These are phyloP conservation scores for Leptopilina syphax DNA, from an alignment of 2,888 invertebrate genomes.

Conservation along the genomic window DNA sequence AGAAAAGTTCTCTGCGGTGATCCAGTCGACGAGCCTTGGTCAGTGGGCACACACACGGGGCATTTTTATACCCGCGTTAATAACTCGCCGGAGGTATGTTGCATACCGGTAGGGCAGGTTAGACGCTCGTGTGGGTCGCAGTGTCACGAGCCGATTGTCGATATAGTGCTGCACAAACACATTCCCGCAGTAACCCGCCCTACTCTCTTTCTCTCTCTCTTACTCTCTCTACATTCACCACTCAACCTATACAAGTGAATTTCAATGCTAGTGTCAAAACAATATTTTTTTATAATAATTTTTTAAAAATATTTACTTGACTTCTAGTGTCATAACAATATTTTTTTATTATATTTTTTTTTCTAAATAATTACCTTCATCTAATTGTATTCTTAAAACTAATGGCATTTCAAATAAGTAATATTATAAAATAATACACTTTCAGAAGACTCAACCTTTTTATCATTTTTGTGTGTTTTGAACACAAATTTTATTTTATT, in stretches of 20 bases:
- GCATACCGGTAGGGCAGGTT: conserved; percentile 67
- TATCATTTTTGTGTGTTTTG: no score
- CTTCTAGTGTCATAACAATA: no score
- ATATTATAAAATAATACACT: no score
- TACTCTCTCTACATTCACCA: not conserved
- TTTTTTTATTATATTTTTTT: no score
- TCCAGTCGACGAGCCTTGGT: not conserved
- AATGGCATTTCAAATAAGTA: no score
- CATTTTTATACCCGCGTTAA: conserved; percentile 54
- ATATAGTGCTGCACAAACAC: conserved; percentile 28
- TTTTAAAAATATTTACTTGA: no score
- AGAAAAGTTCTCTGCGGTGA: not conserved
- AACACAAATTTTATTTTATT: no score
- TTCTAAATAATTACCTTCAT: no score
- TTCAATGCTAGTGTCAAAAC: not conserved
- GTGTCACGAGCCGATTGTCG: conserved; percentile 30
- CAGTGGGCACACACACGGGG: not conserved
- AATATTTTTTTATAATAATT: no score
- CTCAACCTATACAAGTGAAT: not conserved
- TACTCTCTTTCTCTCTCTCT: not conserved
- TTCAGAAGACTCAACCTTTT: no score
- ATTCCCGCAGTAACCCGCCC: conserved; percentile 18
- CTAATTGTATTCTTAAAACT: no score
- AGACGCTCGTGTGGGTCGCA: conserved; percentile 53
- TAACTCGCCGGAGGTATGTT: conserved; percentile 56